Evolutionary conservation across 1,140 invertebrate genomes (phyloP).

Genomic region (Zophobas atratus): DNA sequence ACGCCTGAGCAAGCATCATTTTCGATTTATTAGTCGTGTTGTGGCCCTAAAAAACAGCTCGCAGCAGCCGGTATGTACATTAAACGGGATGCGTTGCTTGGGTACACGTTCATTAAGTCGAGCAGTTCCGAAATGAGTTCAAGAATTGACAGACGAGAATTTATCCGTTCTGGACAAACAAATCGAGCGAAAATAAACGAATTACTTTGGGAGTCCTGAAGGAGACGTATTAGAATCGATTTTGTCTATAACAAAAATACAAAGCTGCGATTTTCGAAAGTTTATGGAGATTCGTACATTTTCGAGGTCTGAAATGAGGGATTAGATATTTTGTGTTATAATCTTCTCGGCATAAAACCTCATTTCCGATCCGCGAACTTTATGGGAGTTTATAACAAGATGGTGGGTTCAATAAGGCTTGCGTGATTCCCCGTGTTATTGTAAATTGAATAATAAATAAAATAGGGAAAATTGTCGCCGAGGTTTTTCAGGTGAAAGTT

Average conservation of each 20-base stretch:
- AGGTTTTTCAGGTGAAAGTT: slow-evolving; percentile 11
- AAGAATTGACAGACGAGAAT: slow-evolving; percentile 9
- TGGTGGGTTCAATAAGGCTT: not conserved
- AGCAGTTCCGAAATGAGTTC: not conserved
- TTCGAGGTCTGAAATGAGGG: slow-evolving; percentile 1
- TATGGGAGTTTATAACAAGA: not conserved
- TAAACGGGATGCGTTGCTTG: not conserved
- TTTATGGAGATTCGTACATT: slow-evolving; percentile 6
- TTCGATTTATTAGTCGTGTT: too few species aligned
- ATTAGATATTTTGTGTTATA: not conserved
- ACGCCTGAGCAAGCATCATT: too few species aligned
- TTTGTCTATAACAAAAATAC: slow-evolving; percentile 2
- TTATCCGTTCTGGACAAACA: slow-evolving; percentile 3
- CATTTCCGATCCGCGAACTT: not conserved
- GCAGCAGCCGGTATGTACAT: not conserved
- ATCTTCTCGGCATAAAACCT: not conserved
- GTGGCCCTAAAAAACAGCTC: too few species aligned
- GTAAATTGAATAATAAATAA: not conserved
- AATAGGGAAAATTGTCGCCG: not conserved
- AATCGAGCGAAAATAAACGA: slow-evolving; percentile 9
- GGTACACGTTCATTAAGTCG: not conserved
- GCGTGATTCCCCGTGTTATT: not conserved
- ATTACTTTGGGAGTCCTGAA: slow-evolving; percentile 2
- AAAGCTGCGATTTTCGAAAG: slow-evolving; percentile 3
- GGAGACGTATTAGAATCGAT: slow-evolving; percentile 8